Conservation (phyloP, 2,113 vertebrate genomes). For the Mormoops blainvillei region DNA sequence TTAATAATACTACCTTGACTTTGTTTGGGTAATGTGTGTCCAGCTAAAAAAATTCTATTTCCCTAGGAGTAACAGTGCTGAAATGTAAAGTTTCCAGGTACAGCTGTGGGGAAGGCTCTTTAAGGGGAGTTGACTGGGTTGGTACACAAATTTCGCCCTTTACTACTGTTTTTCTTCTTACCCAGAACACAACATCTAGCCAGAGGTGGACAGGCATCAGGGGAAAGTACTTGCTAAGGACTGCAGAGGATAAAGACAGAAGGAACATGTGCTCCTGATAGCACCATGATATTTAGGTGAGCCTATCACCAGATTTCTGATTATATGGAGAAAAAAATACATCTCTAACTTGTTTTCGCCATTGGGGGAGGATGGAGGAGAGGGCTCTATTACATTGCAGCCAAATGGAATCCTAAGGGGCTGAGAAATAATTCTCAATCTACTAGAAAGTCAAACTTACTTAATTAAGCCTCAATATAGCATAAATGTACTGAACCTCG, state of each 20-base stretch:
- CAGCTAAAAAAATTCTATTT: neutral
- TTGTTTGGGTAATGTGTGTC: neutral
- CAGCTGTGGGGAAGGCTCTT: neutral
- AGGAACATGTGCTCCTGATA: neutral
- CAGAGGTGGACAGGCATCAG: neutral
- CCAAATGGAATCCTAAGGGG: neutral
- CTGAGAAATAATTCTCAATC: neutral
- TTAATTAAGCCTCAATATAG: slow-evolving; percentile 5
- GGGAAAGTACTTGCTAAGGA: neutral
- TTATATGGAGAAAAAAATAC: neutral
- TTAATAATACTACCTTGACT: neutral
- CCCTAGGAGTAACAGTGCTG: neutral
- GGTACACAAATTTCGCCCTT: neutral
- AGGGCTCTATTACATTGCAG: neutral
- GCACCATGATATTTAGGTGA: neutral
- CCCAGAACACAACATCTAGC: neutral
- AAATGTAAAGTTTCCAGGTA: neutral
- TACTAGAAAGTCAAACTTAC: neutral
- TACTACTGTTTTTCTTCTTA: neutral
- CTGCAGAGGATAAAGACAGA: neutral
- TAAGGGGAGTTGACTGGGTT: neutral
- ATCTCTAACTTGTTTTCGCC: neutral
- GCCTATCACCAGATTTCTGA: neutral
- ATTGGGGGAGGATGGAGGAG: neutral
- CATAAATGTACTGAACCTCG: neutral